Evolutionary conservation across 2,888 invertebrate genomes (phyloP).

Genomic region (Cheilosia soror): DNA sequence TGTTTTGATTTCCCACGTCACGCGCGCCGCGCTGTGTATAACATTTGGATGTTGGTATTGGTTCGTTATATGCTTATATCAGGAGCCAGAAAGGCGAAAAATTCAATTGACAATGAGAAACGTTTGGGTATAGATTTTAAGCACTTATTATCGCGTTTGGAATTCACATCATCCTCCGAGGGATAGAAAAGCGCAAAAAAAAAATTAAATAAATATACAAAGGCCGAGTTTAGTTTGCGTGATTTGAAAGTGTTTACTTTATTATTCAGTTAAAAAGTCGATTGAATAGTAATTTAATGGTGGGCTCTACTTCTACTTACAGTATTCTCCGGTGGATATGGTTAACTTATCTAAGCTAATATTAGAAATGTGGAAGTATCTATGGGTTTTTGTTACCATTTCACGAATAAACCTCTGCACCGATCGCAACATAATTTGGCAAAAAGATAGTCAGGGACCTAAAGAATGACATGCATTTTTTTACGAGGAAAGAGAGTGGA

Average conservation of each 20-base stretch:
- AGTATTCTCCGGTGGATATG: no score
- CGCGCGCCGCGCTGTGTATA: constrained; percentile 29
- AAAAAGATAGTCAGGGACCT: no score
- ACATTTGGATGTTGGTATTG: constrained; percentile 51
- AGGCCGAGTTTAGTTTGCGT: constrained; percentile 55
- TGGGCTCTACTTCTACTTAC: not conserved
- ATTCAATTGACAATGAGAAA: not conserved
- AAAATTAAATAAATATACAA: constrained; percentile 35
- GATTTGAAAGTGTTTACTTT: constrained; percentile 63
- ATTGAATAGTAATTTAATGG: constrained; percentile 35
- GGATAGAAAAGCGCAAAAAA: constrained; percentile 8
- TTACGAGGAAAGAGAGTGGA: no score
- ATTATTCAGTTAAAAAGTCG: constrained; percentile 57
- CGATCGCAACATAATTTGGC: no score
- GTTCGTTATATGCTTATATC: not conserved
- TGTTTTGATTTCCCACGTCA: constrained; percentile 61
- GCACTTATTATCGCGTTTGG: constrained; percentile 49
- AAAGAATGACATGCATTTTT: no score
- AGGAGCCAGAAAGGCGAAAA: constrained; percentile 2
- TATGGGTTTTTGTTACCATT: no score
- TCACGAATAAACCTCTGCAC: no score
- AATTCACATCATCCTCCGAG: constrained; percentile 43
- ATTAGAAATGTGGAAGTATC: no score
- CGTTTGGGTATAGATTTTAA: constrained; percentile 53
- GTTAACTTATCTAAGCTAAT: no score